These are phyloP conservation scores for Oligia latruncula DNA, from an alignment of 2,888 invertebrate species.

Conservation along the genomic window DNA sequence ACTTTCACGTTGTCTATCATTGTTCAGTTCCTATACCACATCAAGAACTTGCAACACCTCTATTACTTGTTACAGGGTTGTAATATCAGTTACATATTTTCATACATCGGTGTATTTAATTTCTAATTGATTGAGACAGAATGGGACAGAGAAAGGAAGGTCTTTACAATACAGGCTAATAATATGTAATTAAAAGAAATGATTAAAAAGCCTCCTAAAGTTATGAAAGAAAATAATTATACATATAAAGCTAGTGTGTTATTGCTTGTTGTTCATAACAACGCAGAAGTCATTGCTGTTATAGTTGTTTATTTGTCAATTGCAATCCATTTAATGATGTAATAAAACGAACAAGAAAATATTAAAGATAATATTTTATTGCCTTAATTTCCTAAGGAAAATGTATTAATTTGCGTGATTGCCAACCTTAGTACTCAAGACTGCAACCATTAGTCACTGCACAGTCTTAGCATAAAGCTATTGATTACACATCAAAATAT, in stretches of 20 bases:
- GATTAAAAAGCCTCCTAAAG: neutral
- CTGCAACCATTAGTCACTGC: conserved; percentile 69
- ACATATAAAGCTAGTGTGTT: neutral
- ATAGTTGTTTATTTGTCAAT: neutral
- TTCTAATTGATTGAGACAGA: neutral
- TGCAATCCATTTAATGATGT: neutral
- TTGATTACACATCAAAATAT: conserved; percentile 70
- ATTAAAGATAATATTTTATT: neutral
- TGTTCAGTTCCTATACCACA: conserved; percentile 69
- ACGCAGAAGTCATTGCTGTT: neutral
- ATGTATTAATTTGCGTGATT: conserved; percentile 29
- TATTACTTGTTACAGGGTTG: conserved; percentile 49
- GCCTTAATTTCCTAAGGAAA: neutral
- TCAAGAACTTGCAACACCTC: conserved; percentile 66
- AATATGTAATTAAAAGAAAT: neutral
- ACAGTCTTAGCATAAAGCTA: conserved; percentile 59
- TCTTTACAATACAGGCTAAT: neutral
- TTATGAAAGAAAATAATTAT: neutral
- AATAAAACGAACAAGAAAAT: neutral
- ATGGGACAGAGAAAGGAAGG: neutral
- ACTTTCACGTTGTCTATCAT: conserved; percentile 74
- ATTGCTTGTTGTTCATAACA: neutral
- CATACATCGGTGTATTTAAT: neutral
- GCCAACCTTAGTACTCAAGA: conserved; percentile 42
- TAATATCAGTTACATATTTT: neutral